Percentiles rank a stretch among this genome's conserved stretches.
phyloP scores from a whole-genome alignment of 2,113 vertebrate genomes.

The Miniopterus natalensis region DNA sequence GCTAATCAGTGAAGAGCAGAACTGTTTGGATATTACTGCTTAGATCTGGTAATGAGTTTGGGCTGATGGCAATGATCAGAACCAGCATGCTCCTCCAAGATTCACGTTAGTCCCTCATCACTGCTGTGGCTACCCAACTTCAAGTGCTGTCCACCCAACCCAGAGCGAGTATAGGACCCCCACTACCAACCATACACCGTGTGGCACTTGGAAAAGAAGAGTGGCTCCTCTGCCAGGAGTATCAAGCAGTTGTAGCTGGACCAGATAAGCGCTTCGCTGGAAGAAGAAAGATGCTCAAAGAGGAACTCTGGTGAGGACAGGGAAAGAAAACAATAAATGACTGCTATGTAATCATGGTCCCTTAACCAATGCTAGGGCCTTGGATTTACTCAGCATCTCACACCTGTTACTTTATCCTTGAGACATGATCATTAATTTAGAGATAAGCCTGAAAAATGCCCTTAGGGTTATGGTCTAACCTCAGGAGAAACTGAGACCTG shows the following conservation, averaged over 20 bases:
- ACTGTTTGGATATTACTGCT: not conserved
- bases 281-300: constrained; percentile 91
- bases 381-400: not conserved
- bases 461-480: not conserved
- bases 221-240: constrained; percentile 92
- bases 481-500: not conserved
- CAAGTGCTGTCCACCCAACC: not conserved
- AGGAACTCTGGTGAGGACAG: constrained; percentile 88
- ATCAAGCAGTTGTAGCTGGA: constrained; percentile 93
- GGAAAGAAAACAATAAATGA: not conserved
- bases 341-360: not conserved
- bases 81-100: not conserved
- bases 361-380: not conserved
- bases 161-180: not conserved
- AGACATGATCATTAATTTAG: not conserved
- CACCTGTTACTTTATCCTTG: not conserved
- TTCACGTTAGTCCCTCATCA: not conserved
- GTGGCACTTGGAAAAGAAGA: constrained; percentile 97
- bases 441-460: constrained; percentile 26
- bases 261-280: constrained; percentile 93
- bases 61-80: not conserved
- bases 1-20: not conserved
- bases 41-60: not conserved
- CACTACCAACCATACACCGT: constrained; percentile 94
- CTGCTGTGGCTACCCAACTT: not conserved